Conservation (phyloP, 2,797 vertebrate species). For the Poeciliopsis infans region DNA sequence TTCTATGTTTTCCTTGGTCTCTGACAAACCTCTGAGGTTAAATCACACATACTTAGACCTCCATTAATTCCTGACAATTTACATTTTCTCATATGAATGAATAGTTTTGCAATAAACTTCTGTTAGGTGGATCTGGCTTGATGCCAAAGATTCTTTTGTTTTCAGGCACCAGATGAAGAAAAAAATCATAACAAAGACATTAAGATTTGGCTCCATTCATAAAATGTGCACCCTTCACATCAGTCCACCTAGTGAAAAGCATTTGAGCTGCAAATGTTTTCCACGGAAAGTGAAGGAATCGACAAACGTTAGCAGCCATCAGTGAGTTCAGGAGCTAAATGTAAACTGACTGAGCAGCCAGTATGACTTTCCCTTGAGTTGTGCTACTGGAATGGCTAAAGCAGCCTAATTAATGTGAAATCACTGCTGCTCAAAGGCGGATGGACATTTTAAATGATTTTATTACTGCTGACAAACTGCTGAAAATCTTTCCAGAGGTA, state of each 20-base stretch:
- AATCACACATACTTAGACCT: background rate
- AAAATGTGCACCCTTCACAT: background rate
- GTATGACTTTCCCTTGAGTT: background rate
- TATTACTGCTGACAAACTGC: background rate
- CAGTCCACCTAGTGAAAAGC: background rate
- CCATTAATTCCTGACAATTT: background rate
- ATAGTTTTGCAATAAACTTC: background rate
- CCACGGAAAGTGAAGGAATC: background rate
- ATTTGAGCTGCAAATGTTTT: background rate
- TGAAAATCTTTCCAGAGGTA: constrained; percentile 3
- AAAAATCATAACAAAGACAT: background rate
- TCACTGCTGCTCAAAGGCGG: background rate
- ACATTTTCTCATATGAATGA: background rate
- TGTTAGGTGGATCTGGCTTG: background rate
- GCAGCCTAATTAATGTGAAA: background rate
- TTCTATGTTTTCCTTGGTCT: background rate
- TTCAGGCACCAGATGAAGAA: background rate
- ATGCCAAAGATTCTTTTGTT: background rate
- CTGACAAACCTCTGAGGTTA: background rate
- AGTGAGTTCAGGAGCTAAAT: background rate
- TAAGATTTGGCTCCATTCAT: background rate
- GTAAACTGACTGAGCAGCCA: background rate
- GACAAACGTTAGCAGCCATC: background rate
- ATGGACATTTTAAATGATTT: background rate
- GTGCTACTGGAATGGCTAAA: background rate